These are phyloP conservation scores for Deilephila elpenor DNA, from an alignment of 2,888 invertebrate genomes.

Conservation along the genomic window DNA sequence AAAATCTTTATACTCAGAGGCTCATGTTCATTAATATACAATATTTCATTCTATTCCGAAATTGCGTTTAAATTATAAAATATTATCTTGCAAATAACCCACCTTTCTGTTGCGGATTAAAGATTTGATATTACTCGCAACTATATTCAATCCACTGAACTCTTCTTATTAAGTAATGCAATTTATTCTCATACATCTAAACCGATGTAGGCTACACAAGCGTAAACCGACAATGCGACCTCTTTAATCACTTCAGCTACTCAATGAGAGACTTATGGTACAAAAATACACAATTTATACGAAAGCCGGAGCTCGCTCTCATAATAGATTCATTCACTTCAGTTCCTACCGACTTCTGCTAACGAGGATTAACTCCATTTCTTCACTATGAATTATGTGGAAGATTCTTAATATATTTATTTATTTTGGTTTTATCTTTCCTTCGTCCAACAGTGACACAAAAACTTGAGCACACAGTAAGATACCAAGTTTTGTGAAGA, in stretches of 20 bases:
- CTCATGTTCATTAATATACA: no score
- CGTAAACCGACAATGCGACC: neutral
- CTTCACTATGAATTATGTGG: neutral
- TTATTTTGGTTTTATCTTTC: no score
- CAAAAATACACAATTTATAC: neutral
- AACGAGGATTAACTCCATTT: constrained; percentile 14
- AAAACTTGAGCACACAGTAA: no score
- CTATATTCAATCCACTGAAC: neutral
- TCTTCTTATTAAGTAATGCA: neutral
- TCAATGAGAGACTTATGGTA: neutral
- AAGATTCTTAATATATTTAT: no score
- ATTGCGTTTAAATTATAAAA: no score
- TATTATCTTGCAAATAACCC: neutral
- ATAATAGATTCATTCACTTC: neutral
- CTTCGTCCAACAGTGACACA: no score
- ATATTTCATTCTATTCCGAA: no score
- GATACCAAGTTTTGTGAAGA: no score
- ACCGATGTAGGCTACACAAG: neutral
- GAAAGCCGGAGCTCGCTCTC: neutral
- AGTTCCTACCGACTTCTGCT: neutral
- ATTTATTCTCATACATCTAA: constrained; percentile 3
- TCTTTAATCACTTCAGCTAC: neutral
- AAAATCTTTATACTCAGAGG: no score
- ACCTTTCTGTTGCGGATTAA: neutral
- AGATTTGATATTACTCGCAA: neutral